These are phyloP conservation scores for Drosophila punjabiensis DNA, from an alignment of 1,140 invertebrate species.

Conservation along the genomic window DNA sequence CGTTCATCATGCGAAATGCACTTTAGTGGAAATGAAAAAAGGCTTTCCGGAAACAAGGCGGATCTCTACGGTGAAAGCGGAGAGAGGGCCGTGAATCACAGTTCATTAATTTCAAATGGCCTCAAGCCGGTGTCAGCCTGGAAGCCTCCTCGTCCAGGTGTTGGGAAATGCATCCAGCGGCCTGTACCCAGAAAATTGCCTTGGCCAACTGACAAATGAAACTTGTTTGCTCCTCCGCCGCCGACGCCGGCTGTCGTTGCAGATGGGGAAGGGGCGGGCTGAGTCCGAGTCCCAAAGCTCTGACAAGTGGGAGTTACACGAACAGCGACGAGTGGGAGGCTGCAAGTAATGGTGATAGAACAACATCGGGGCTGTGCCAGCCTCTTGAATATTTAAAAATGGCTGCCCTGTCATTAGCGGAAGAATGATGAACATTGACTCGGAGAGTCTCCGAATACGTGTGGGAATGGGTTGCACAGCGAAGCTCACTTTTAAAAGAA, in stretches of 20 bases:
- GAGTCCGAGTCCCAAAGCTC: constrained; percentile 39
- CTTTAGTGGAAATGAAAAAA: constrained; percentile 71
- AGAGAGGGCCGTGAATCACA: constrained; percentile 50
- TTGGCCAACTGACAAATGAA: constrained; percentile 56
- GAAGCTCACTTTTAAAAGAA: background rate
- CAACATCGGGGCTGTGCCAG: constrained; percentile 16
- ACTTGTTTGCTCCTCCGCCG: constrained; percentile 47
- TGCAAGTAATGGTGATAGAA: constrained; percentile 48
- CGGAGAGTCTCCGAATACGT: constrained; percentile 4
- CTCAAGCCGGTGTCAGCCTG: constrained; percentile 46
- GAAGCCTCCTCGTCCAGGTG: constrained; percentile 45
- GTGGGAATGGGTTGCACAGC: background rate
- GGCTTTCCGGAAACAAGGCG: background rate
- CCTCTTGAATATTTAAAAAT: constrained; percentile 60
- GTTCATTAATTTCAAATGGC: constrained; percentile 80
- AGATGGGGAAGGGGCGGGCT: background rate
- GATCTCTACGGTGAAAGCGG: constrained; percentile 5
- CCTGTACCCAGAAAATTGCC: constrained; percentile 27
- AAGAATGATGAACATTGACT: constrained; percentile 48
- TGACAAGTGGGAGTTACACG: constrained; percentile 44
- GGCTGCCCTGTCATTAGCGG: constrained; percentile 43
- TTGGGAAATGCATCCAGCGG: constrained; percentile 43
- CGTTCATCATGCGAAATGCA: constrained; percentile 78
- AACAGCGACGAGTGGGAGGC: constrained; percentile 20
- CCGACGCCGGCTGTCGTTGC: constrained; percentile 1